phyloP scores from a whole-genome alignment of 2,888 invertebrate genomes.

The Tetragnatha montana region DNA sequence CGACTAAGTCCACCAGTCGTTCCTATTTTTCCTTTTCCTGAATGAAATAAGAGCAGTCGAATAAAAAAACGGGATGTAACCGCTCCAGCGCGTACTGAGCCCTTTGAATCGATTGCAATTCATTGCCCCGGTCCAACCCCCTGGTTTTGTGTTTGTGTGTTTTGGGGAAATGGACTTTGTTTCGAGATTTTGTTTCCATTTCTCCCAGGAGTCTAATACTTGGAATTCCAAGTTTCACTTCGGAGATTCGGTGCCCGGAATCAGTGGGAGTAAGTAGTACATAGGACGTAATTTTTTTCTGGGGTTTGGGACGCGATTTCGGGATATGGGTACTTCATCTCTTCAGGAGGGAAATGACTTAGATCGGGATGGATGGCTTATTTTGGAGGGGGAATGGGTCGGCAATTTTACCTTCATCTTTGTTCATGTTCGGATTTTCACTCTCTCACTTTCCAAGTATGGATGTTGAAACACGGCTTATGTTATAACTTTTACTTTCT shows the following conservation, averaged over 20 bases:
- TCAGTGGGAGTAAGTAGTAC: background rate
- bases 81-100: slow-evolving; percentile 2
- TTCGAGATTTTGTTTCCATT: slow-evolving; percentile 36
- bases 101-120: slow-evolving; percentile 47
- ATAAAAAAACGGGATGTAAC: slow-evolving; percentile 1
- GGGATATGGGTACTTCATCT: background rate
- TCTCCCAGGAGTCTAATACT: slow-evolving; percentile 33
- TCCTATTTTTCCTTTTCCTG: slow-evolving; percentile 5
- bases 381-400: background rate
- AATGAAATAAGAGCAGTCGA: slow-evolving; percentile 25
- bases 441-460: too few species aligned
- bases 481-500: too few species aligned
- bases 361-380: background rate
- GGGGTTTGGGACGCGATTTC: background rate
- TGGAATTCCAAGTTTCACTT: slow-evolving; percentile 45
- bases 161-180: slow-evolving; percentile 49
- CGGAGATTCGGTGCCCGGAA: background rate
- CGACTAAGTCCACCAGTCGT: slow-evolving; percentile 3
- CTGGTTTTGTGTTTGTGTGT: slow-evolving; percentile 48
- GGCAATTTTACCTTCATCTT: too few species aligned
- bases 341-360: background rate
- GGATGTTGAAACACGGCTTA: too few species aligned
- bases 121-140: slow-evolving; percentile 27
- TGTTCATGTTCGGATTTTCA: too few species aligned
- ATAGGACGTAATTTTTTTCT: background rate